Evolutionary conservation across 2,113 vertebrate species (phyloP).

Genomic region (Agelaius phoeniceus): DNA sequence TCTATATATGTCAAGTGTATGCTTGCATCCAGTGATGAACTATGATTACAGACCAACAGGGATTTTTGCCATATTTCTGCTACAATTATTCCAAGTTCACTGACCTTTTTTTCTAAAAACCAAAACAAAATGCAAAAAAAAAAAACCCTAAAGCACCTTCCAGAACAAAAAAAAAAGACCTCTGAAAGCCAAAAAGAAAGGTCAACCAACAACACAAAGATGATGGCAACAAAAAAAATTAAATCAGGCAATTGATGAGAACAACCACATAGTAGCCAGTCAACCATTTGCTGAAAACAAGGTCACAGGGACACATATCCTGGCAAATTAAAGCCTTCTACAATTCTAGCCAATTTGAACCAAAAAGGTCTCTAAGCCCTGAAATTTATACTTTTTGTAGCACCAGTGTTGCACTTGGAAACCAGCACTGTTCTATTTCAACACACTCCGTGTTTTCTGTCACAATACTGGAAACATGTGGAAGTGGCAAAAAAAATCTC

Average conservation of each 20-base stretch:
- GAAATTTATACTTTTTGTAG: neutral
- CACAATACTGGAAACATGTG: neutral
- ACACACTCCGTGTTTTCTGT: neutral
- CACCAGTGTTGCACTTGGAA: neutral
- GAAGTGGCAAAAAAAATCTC: neutral
- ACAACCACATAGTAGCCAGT: neutral
- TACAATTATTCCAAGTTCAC: neutral
- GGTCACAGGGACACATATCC: neutral
- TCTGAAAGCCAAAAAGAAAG: neutral
- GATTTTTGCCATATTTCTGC: neutral
- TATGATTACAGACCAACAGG: conserved; percentile 24
- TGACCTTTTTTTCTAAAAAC: neutral
- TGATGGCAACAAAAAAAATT: neutral
- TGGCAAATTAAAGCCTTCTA: neutral
- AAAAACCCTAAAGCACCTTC: neutral
- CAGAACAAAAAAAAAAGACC: neutral
- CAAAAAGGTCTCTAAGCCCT: neutral
- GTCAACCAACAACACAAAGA: neutral
- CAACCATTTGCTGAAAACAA: neutral
- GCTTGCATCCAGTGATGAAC: neutral
- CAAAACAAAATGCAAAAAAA: neutral
- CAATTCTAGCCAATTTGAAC: neutral
- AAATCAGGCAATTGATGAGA: neutral
- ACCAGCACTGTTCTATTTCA: neutral
- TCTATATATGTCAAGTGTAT: neutral